These are phyloP conservation scores for Pyrocephalus nanus DNA, from an alignment of 2,797 vertebrate species.

Conservation along the genomic window DNA sequence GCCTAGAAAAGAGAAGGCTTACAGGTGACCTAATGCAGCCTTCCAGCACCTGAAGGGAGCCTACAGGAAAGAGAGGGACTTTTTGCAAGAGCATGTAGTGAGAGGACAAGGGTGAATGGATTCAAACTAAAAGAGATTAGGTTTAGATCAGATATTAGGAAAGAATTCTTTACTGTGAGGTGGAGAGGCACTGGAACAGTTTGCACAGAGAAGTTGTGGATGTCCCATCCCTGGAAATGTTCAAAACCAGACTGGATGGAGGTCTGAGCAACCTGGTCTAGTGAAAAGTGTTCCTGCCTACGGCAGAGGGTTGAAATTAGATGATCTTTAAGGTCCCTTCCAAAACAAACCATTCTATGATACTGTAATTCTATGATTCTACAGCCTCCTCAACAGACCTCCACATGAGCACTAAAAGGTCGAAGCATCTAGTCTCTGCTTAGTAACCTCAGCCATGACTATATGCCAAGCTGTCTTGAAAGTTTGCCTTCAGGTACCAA, in stretches of 20 bases:
- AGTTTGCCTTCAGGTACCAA: not conserved
- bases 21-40: not conserved
- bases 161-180: not conserved
- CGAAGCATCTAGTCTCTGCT: not conserved
- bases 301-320: not conserved
- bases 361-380: not conserved
- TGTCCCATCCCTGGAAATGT: not conserved
- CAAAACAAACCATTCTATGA: not conserved
- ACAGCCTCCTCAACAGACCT: not conserved
- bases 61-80: not conserved
- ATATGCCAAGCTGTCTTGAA: not conserved
- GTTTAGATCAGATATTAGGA: not conserved
- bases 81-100: not conserved
- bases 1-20: not conserved
- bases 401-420: fast-evolving
- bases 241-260: not conserved
- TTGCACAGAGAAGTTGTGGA: not conserved
- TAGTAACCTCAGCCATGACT: not conserved
- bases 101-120: not conserved
- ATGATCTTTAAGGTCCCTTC: not conserved
- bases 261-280: not conserved
- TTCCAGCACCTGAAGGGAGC: not conserved
- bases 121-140: not conserved
- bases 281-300: not conserved
- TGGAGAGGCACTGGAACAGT: not conserved